These are phyloP conservation scores for Xanthorhoe designata DNA, from an alignment of 2,888 invertebrate species.

Conservation along the genomic window DNA sequence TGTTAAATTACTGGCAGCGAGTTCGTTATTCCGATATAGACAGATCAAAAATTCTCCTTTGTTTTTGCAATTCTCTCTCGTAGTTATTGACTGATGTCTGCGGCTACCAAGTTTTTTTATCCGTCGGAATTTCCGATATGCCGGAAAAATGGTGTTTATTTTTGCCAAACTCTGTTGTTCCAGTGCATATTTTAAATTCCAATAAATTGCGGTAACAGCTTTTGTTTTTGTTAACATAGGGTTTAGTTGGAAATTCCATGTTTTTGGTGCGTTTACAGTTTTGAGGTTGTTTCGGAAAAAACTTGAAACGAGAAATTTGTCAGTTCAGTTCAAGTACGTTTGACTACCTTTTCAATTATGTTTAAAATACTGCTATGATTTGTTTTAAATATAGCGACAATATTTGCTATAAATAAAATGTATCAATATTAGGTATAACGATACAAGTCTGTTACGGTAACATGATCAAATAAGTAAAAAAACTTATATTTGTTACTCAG, in stretches of 20 bases:
- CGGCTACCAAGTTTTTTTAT: slow-evolving; percentile 12
- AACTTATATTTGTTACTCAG: too few species aligned
- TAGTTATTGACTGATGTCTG: slow-evolving; percentile 23
- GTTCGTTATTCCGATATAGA: slow-evolving; percentile 2
- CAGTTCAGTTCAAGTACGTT: background rate
- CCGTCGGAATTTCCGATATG: slow-evolving; percentile 15
- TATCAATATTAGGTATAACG: too few species aligned
- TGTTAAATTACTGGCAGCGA: background rate
- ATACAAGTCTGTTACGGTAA: too few species aligned
- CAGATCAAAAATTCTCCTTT: slow-evolving; percentile 12
- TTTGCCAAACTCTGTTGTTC: slow-evolving; percentile 15
- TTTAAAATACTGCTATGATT: background rate
- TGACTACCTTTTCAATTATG: background rate
- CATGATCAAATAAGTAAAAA: too few species aligned
- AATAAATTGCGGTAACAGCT: slow-evolving; percentile 1
- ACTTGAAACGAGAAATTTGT: background rate
- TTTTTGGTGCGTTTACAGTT: background rate
- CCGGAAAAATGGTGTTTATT: slow-evolving; percentile 25
- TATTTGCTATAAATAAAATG: too few species aligned
- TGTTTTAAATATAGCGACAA: too few species aligned
- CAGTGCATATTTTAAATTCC: slow-evolving; percentile 27
- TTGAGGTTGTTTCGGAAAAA: background rate
- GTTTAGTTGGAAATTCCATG: background rate
- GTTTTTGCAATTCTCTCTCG: slow-evolving; percentile 18
- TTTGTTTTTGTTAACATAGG: slow-evolving; percentile 11